Evolutionary conservation across 64 coral and sea anemone species (phyloP), one percentile per base, ranked within the genome.

Genomic region (Montipora sp.): DNA sequence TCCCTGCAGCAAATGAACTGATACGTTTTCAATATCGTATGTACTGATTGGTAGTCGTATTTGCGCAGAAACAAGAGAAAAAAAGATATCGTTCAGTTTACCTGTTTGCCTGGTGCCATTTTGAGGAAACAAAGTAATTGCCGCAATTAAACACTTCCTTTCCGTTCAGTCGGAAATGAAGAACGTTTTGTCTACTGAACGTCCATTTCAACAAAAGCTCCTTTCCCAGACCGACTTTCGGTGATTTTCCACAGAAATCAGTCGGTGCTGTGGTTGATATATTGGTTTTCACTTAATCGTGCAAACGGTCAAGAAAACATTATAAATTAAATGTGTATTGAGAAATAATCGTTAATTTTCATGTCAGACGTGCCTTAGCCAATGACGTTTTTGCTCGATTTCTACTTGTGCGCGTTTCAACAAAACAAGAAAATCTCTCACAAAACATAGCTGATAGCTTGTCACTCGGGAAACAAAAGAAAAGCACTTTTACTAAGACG

Each of bases 21-120:
- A 48, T 78, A 16, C 75, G 19, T 49, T 78, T 78, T 78, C 36
- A 36, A 49, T 78, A 78, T 78, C 75, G 49, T 16, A 78, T 51
- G 75, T 49, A 15, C 51, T 48, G 75, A 78, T 22, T 75, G 73
- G 73, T 47, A 10, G 44, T 12, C 12, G 7, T 2, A 36, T 48
- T 12, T 14, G 47, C 75, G 0, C 48, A 78, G 1, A 78, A 50
- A 49, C 36, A 36, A 36, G 36, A 36, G 36, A 36, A 36, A 36
- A 24, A 36, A 36, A 36, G 36, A 2, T 36, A 36, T 36, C 36
- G 2, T 36, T 36, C 36, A 36, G 36, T 23, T 23, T 23, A 23
- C 23, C 23, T 23, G 36, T 36, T 36, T 36, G 36, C 36, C 36
- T 36, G 36, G 36, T 36, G 36, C 36, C 36, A 36, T 36, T 57